Evolutionary conservation across 1,140 invertebrate species (phyloP).

Genomic region (Galleria mellonella): DNA sequence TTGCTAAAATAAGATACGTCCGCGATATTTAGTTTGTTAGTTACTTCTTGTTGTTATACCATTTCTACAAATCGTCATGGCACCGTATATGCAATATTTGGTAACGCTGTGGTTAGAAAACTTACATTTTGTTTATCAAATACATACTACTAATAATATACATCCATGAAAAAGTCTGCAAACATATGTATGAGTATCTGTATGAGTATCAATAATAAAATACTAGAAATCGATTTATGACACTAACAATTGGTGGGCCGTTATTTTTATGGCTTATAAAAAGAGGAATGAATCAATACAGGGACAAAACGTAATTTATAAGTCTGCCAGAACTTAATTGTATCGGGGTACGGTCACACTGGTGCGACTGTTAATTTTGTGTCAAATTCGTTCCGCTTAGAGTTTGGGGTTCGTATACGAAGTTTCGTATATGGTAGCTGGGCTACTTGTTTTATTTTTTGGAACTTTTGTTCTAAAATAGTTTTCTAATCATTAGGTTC

Average conservation of each 20-base stretch:
- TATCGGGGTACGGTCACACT: constrained; percentile 16
- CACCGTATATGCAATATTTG: too few relatives aligned
- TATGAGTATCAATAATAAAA: constrained; percentile 22
- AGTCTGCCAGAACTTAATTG: constrained; percentile 41
- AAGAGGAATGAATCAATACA: constrained; percentile 52
- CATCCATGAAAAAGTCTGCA: too few relatives aligned
- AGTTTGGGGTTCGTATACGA: constrained; percentile 21
- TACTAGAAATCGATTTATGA: constrained; percentile 40
- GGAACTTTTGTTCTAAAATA: too few relatives aligned
- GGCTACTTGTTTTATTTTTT: background rate
- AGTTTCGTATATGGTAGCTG: background rate
- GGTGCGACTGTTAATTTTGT: constrained; percentile 34
- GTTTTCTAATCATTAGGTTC: too few relatives aligned
- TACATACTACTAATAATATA: too few relatives aligned
- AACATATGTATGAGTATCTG: too few relatives aligned
- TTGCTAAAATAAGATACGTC: too few relatives aligned
- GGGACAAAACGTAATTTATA: constrained; percentile 58
- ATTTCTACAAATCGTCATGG: too few relatives aligned
- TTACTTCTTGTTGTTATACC: too few relatives aligned
- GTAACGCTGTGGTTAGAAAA: too few relatives aligned
- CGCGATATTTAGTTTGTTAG: too few relatives aligned
- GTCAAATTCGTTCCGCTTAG: constrained; percentile 22
- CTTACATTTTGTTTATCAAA: too few relatives aligned
- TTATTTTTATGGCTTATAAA: constrained; percentile 67
- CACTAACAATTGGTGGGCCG: constrained; percentile 47